Conservation (phyloP, 2,888 invertebrate genomes). For the Dasysyrphus tricinctus region DNA sequence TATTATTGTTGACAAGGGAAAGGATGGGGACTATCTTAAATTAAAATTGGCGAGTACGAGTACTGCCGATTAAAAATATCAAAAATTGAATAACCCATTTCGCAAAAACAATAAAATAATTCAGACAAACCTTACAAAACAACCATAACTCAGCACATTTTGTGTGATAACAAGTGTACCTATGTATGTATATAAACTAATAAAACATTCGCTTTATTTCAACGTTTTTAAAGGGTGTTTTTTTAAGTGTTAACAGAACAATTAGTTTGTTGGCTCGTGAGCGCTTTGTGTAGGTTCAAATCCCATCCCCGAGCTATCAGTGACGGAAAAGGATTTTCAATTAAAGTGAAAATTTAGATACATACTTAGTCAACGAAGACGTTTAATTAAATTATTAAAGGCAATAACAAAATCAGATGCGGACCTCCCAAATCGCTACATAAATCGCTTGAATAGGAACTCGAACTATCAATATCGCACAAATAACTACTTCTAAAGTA, state of each 20-base stretch:
- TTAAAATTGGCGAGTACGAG: neutral
- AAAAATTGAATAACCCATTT: constrained; percentile 25
- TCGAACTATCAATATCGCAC: too few species aligned
- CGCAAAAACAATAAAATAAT: neutral
- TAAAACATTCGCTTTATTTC: constrained; percentile 18
- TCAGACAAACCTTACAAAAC: constrained; percentile 1
- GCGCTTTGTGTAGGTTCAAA: too few species aligned
- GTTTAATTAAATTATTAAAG: too few species aligned
- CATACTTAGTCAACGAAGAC: too few species aligned
- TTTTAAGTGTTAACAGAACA: neutral
- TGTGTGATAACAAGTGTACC: constrained; percentile 7
- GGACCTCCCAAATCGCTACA: too few species aligned
- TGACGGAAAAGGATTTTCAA: too few species aligned
- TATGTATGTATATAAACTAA: constrained; percentile 20
- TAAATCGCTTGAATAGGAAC: too few species aligned
- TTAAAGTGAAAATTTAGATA: too few species aligned
- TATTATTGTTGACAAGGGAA: neutral
- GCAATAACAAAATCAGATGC: too few species aligned
- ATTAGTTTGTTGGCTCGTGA: too few species aligned
- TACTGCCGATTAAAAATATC: neutral
- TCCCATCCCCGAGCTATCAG: too few species aligned
- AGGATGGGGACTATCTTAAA: neutral
- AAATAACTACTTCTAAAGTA: too few species aligned
- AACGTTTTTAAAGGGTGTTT: constrained; percentile 12
- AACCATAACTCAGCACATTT: constrained; percentile 31